Base-by-base conservation (phyloP, 2,888 invertebrate species). In the Drosophila ustulata region DNA sequence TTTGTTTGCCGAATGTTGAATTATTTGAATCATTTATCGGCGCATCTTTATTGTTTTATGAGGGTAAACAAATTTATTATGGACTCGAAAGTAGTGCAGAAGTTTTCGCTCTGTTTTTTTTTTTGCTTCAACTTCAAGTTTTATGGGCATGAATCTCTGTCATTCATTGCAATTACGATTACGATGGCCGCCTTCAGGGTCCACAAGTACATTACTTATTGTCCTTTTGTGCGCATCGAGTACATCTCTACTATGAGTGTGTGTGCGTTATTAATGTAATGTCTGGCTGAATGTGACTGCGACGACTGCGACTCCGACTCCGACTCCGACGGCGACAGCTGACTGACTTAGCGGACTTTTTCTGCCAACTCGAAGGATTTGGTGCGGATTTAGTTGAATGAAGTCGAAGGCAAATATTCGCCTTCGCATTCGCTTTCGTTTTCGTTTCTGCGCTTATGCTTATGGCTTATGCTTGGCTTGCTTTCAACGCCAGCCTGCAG, bases 221-320 rank as follows among this genome's bases (percentile, higher is more conserved):
- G 46, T 65, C 9, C 23, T 39, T 26, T 18, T 39, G 13, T 18
- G 23, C 25, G 13, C 34, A 9, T 37, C 8, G 28, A 37, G 23
- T 53, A 32, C 43, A 43, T 7, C 9, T 23, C 18, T 37, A 13
- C 37, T 37, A 37, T 59, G 28, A 25, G 37, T 66, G 50, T 56
- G 62, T 46, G 56, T 45, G 13, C 66, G 66, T 74, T 88, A 78
- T 86, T 88, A 84, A 87, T 88, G 84, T 86, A 78, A 64, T 70
- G 64, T 72, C 67, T 71, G 58, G 51, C 56, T 52, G 56, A 52
- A 50, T 49, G 62, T 57, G 77, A n/a, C n/a, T n/a, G n/a, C n/a
- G n/a, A n/a, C n/a, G n/a, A n/a, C n/a, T n/a, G n/a, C n/a, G n/a
- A 71, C 62, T 71, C 55, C 47, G 32, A 26, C 25, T 56, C 53